A percentile compares a stretch with the other conserved stretches of the same genome.
Evolutionary conservation across 2,888 invertebrate species (phyloP).

Genomic region (Amiota communis): DNA sequence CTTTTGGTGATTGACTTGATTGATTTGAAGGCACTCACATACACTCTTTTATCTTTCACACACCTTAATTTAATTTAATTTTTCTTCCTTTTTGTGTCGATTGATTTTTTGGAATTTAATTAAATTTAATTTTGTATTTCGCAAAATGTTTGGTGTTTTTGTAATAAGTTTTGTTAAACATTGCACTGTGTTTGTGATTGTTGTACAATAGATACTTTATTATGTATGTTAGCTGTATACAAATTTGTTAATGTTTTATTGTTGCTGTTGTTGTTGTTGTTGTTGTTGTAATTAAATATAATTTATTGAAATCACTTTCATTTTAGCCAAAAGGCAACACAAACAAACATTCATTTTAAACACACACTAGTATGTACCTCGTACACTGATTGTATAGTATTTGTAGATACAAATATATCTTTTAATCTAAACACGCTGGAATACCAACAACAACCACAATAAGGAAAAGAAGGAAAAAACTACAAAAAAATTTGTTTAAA

Average conservation of each 20-base stretch:
- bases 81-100: not conserved
- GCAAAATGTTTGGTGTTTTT: constrained; percentile 22
- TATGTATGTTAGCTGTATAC: not conserved
- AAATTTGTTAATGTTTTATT: not conserved
- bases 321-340: constrained; percentile 31
- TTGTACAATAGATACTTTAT: constrained; percentile 16
- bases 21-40: not conserved
- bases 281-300: constrained; percentile 28
- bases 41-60: not conserved
- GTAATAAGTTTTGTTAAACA: constrained; percentile 31
- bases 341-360: constrained; percentile 19
- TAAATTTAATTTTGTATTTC: constrained; percentile 24
- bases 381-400: too few species aligned
- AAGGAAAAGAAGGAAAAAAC: too few species aligned
- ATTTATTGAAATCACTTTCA: constrained; percentile 24
- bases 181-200: constrained; percentile 26
- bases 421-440: too few species aligned
- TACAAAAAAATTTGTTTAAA: not conserved
- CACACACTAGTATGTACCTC: too few species aligned
- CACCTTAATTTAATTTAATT: not conserved
- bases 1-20: constrained; percentile 8
- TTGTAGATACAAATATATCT: too few species aligned
- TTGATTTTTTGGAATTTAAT: constrained; percentile 27
- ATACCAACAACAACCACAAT: too few species aligned
- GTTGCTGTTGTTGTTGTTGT: constrained; percentile 6